Evolutionary conservation across 2,888 invertebrate genomes (phyloP).

Genomic region (Oscheius sp.): DNA sequence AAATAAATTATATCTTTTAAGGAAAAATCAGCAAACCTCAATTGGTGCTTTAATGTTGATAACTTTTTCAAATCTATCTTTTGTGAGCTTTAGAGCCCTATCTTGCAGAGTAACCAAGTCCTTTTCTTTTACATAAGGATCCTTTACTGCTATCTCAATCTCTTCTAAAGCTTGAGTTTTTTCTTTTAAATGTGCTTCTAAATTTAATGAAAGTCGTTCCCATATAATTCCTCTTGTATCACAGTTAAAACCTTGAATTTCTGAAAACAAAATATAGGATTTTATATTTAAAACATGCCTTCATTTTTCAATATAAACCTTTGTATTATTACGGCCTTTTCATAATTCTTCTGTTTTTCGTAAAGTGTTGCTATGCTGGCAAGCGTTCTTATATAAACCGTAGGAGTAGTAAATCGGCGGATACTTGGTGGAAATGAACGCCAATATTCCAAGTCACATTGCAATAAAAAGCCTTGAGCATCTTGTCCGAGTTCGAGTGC

Average conservation of each 20-base stretch:
- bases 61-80: conserved; percentile 3
- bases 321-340: conserved; percentile 75
- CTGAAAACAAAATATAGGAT: conserved; percentile 34
- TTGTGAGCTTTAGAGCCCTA: neutral
- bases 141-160: conserved; percentile 33
- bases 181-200: conserved; percentile 72
- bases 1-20: neutral
- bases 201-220: conserved; percentile 77
- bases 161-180: conserved; percentile 35
- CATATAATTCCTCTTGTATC: conserved; percentile 74
- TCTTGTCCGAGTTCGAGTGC: conserved; percentile 26
- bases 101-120: conserved; percentile 41
- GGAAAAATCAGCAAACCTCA: conserved; percentile 14
- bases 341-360: conserved; percentile 72
- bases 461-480: neutral
- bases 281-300: conserved; percentile 36
- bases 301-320: conserved; percentile 74
- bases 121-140: conserved; percentile 38
- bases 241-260: conserved; percentile 66
- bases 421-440: conserved; percentile 74
- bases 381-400: conserved; percentile 72
- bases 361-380: conserved; percentile 73
- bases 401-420: conserved; percentile 76
- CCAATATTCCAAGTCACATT: neutral
- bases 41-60: conserved; percentile 34